phyloP scores from a whole-genome alignment of 2,888 invertebrate species.

The Agrotis ipsilon region DNA sequence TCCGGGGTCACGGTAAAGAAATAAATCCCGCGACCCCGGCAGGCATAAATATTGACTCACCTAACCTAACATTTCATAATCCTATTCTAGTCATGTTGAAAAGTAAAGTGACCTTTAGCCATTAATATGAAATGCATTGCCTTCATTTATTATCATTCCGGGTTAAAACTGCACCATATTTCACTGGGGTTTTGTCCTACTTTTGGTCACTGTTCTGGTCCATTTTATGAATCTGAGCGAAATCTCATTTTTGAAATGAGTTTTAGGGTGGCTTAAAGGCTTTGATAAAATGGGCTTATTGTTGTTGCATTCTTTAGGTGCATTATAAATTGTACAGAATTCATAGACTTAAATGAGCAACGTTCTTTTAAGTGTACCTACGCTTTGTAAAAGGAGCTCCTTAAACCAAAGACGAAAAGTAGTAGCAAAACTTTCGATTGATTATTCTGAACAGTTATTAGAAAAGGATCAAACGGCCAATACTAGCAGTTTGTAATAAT shows the following conservation, averaged over 20 bases:
- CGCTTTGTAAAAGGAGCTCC: no score
- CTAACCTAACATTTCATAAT: slow-evolving; percentile 12
- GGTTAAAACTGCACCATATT: slow-evolving; percentile 57
- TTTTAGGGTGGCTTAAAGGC: slow-evolving; percentile 11
- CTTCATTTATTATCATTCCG: slow-evolving; percentile 57
- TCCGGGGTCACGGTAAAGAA: no score
- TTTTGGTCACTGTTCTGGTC: slow-evolving; percentile 36
- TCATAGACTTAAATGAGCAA: background rate
- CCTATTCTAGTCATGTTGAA: slow-evolving; percentile 37
- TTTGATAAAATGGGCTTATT: slow-evolving; percentile 24
- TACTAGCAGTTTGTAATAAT: background rate
- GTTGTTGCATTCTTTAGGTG: background rate
- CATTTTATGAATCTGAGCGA: slow-evolving; percentile 24
- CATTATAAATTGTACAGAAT: background rate
- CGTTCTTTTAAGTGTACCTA: background rate
- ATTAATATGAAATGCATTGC: slow-evolving; percentile 58
- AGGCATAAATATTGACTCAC: no score
- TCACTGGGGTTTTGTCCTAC: slow-evolving; percentile 43
- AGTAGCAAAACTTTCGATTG: background rate
- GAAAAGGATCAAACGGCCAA: background rate
- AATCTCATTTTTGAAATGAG: slow-evolving; percentile 33
- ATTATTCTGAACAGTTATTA: background rate
- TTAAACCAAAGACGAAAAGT: no score
- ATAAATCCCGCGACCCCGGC: no score
- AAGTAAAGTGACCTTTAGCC: slow-evolving; percentile 53